phyloP scores from a whole-genome alignment of 2,888 invertebrate genomes.

The Rhorus exstirpatorius region DNA sequence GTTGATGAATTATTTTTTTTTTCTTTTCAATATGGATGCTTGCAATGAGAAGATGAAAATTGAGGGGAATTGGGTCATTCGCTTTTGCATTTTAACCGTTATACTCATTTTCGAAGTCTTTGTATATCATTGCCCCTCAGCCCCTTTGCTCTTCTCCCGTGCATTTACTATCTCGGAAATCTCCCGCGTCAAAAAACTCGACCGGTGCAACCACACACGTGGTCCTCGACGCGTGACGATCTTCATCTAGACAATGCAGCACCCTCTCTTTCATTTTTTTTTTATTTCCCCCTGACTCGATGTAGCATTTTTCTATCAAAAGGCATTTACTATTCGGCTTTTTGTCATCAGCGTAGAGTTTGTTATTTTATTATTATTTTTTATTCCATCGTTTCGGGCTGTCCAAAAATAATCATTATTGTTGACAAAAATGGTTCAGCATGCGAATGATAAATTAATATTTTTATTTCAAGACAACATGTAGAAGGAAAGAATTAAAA shows the following conservation, averaged over 20 bases:
- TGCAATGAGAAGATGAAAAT: background rate
- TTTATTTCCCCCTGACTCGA: constrained; percentile 3
- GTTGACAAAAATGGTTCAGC: no score
- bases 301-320: background rate
- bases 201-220: constrained; percentile 62
- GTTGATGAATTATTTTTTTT: constrained; percentile 18
- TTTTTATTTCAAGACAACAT: no score
- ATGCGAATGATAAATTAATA: no score
- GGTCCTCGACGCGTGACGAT: constrained; percentile 69
- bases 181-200: constrained; percentile 75
- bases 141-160: constrained; percentile 27
- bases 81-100: constrained; percentile 65
- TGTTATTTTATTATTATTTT: no score
- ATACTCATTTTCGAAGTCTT: constrained; percentile 28
- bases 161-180: constrained; percentile 74
- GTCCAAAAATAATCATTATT: no score
- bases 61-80: background rate
- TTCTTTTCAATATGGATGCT: constrained; percentile 11
- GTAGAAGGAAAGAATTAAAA: no score
- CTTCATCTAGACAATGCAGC: constrained; percentile 39
- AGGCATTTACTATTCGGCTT: background rate
- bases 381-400: no score
- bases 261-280: constrained; percentile 42
- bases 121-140: constrained; percentile 3
- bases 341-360: no score